Evolutionary conservation across 1,140 invertebrate species (phyloP).

Genomic region (Sitodiplosis mosellana): DNA sequence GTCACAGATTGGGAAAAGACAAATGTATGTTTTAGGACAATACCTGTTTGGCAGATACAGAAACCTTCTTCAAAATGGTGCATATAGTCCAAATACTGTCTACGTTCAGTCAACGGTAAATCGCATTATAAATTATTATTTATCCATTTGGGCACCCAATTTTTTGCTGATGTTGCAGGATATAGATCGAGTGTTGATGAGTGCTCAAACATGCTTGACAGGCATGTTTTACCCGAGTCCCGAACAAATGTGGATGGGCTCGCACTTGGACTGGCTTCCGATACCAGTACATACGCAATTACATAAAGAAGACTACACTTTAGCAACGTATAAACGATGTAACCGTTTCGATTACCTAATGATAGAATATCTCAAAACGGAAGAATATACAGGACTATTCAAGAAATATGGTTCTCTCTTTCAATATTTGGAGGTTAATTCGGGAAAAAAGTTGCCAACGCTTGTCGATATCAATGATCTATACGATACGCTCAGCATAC

Average conservation of each 20-base stretch:
- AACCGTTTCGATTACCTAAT: constrained; percentile 30
- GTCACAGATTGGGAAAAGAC: constrained; percentile 49
- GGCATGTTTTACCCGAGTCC: constrained; percentile 51
- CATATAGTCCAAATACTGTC: constrained; percentile 37
- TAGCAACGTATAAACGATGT: constrained; percentile 48
- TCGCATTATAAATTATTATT: too few species aligned
- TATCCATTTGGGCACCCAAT: too few species aligned
- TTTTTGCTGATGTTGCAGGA: too few species aligned
- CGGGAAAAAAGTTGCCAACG: constrained; percentile 34
- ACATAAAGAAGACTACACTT: constrained; percentile 39
- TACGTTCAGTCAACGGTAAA: constrained; percentile 57
- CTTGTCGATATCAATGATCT: constrained; percentile 36
- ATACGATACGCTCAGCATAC: constrained; percentile 48
- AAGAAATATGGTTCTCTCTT: constrained; percentile 40
- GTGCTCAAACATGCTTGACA: constrained; percentile 64
- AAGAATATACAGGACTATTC: constrained; percentile 31
- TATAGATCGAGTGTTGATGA: constrained; percentile 77
- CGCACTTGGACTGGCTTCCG: constrained; percentile 70
- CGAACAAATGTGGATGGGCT: constrained; percentile 44
- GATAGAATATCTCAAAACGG: not conserved
- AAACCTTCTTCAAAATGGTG: constrained; percentile 29
- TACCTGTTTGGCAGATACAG: constrained; percentile 55
- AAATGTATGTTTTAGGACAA: constrained; percentile 57
- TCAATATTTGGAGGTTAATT: constrained; percentile 37
- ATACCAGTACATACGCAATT: constrained; percentile 70